Evolutionary conservation across 2,113 vertebrate genomes (phyloP).

Genomic region (Tautogolabrus adspersus): DNA sequence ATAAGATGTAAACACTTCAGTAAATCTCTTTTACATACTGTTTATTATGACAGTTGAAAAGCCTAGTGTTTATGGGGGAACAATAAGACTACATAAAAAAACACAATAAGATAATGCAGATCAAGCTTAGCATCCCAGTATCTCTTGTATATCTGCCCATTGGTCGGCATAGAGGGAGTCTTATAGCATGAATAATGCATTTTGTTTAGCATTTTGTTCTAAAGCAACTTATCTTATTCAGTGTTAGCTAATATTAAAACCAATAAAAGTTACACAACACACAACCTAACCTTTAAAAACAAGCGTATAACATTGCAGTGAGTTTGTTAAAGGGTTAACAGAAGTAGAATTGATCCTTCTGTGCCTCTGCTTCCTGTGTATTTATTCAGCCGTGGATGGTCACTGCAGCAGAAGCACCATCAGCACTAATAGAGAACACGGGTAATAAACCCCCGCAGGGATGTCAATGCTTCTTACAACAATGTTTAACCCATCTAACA

Average conservation of each 20-base stretch:
- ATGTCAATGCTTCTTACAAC: slow-evolving; percentile 56
- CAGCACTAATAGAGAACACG: slow-evolving; percentile 64
- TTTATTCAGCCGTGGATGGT: slow-evolving; percentile 56
- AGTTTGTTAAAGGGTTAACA: slow-evolving; percentile 44
- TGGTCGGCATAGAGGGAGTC: neutral
- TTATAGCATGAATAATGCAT: neutral
- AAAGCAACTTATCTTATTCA: slow-evolving; percentile 8
- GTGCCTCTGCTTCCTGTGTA: slow-evolving; percentile 23
- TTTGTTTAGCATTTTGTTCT: neutral
- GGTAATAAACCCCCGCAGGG: slow-evolving; percentile 65
- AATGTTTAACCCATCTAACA: slow-evolving; percentile 66
- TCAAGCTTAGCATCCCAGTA: neutral
- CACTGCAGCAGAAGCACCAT: slow-evolving; percentile 54
- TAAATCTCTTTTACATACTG: neutral
- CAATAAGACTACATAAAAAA: neutral
- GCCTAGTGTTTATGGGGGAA: neutral
- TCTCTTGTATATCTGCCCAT: neutral
- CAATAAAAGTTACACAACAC: slow-evolving; percentile 5
- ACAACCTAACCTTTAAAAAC: slow-evolving; percentile 18
- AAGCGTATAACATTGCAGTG: slow-evolving; percentile 22
- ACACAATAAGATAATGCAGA: neutral
- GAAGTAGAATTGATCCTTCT: slow-evolving; percentile 49
- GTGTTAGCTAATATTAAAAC: neutral
- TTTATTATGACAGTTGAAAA: neutral
- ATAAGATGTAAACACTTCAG: slow-evolving; percentile 7